These are phyloP conservation scores for Diplosoma virens DNA, from an alignment of 23 tunicate species.

Conservation along the genomic window DNA sequence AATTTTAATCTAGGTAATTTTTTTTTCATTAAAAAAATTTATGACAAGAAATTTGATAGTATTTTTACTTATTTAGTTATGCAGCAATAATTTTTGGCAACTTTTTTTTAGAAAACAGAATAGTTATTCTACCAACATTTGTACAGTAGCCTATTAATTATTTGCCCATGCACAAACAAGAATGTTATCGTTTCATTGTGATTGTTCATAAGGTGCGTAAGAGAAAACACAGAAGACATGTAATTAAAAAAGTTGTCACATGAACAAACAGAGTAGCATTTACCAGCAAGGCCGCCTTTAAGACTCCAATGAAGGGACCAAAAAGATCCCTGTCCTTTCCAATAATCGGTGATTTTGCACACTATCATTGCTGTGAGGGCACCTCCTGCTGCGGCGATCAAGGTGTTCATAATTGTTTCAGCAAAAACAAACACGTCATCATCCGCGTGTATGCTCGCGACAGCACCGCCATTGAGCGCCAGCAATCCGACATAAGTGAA, in stretches of 20 bases:
- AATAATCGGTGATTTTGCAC: constrained; percentile 14
- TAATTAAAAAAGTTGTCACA: neutral
- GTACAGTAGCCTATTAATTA: no score
- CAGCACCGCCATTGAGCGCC: constrained; percentile 96
- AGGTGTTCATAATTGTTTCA: constrained; percentile 59
- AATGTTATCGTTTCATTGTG: no score
- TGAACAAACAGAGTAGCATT: no score
- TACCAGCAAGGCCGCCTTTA: constrained; percentile 86
- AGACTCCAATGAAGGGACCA: constrained; percentile 71
- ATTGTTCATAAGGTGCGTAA: no score
- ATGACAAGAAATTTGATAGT: no score
- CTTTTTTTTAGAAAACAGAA: no score
- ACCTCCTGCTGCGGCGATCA: constrained; percentile 54
- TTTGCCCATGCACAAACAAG: no score
- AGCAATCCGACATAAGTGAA: constrained; percentile 68
- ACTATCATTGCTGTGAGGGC: constrained; percentile 52
- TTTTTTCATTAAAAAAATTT: no score
- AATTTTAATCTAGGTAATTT: no score
- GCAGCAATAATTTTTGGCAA: no score
- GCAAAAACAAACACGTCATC: constrained; percentile 52
- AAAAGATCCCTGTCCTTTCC: constrained; percentile 47
- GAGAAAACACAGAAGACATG: neutral
- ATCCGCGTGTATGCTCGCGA: constrained; percentile 28
- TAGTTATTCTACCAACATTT: no score
- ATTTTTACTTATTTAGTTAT: no score